A percentile compares a stretch with the other conserved stretches of the same genome.
Evolutionary conservation across 2,888 invertebrate genomes (phyloP).

Genomic region (Augochlorella aurata): DNA sequence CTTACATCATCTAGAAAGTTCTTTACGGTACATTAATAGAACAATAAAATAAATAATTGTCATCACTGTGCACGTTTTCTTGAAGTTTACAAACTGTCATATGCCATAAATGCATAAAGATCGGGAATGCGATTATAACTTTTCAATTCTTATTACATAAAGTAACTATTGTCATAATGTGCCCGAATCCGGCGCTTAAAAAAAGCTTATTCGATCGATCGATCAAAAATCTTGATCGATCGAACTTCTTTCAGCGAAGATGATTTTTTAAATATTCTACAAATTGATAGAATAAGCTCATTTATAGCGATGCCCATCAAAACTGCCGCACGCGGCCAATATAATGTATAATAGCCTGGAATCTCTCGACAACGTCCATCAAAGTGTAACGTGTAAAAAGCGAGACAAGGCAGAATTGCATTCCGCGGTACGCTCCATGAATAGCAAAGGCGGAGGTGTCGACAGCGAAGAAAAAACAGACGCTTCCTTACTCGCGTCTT

Average conservation of each 20-base stretch:
- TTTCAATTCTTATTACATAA: too few relatives aligned
- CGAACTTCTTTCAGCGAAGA: not conserved
- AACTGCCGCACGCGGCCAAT: constrained; percentile 14
- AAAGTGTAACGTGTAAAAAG: constrained; percentile 55
- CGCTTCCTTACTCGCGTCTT: constrained; percentile 19
- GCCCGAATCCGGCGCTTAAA: too few relatives aligned
- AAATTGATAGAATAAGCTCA: not conserved
- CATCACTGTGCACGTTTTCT: too few relatives aligned
- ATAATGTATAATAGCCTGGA: constrained; percentile 55
- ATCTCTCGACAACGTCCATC: constrained; percentile 55
- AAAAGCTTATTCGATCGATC: too few relatives aligned
- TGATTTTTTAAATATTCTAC: not conserved
- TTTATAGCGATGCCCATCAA: constrained; percentile 31
- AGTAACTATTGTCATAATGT: too few relatives aligned
- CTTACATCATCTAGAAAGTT: too few relatives aligned
- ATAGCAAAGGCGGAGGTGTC: constrained; percentile 24
- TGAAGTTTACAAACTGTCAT: too few relatives aligned
- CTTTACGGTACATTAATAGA: too few relatives aligned
- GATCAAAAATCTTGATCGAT: not conserved
- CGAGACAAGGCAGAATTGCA: constrained; percentile 61
- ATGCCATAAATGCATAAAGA: too few relatives aligned
- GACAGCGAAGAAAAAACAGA: constrained; percentile 19
- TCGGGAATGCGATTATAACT: too few relatives aligned
- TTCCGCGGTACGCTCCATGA: constrained; percentile 52
- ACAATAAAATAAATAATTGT: too few relatives aligned